A percentile compares a stretch with the other conserved stretches of the same genome.
These are phyloP conservation scores for Calycopis cecrops DNA, from an alignment of 1,140 invertebrate species.

Conservation along the genomic window DNA sequence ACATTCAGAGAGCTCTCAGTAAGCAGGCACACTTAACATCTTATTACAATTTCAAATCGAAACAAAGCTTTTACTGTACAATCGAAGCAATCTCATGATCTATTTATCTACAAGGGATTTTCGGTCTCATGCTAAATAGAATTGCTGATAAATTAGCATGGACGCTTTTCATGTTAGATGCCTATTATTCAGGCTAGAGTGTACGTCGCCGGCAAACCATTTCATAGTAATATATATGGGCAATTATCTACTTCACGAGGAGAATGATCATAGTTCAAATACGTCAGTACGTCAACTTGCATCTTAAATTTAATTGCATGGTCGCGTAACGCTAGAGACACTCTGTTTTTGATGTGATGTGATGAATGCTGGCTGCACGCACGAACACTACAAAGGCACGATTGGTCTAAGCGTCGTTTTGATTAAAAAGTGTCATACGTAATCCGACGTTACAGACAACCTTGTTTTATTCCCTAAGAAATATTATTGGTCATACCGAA, in stretches of 20 bases:
- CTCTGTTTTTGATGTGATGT: too few species aligned
- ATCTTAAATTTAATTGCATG: too few species aligned
- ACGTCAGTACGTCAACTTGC: neutral
- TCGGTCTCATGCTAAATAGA: neutral
- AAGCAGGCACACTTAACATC: neutral
- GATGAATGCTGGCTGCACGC: too few species aligned
- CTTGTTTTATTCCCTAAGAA: too few species aligned
- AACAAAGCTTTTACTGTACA: neutral
- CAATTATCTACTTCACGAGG: slow-evolving; percentile 28
- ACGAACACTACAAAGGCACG: too few species aligned
- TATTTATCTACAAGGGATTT: neutral
- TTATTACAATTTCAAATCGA: slow-evolving; percentile 5
- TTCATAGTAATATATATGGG: slow-evolving; percentile 27
- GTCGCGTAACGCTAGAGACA: too few species aligned
- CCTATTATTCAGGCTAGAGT: slow-evolving; percentile 12
- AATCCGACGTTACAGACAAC: too few species aligned
- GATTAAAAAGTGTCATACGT: too few species aligned
- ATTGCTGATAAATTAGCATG: slow-evolving; percentile 7
- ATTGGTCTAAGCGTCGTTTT: too few species aligned
- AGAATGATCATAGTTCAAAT: neutral
- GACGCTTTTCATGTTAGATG: neutral
- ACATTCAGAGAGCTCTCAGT: too few species aligned
- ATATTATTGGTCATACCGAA: too few species aligned
- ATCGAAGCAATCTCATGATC: neutral
- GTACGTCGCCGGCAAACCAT: slow-evolving; percentile 23